Percentiles rank a stretch among this genome's conserved stretches.
Conservation (phyloP, 92 coral and sea anemone species). For the Siderastrea siderea region DNA sequence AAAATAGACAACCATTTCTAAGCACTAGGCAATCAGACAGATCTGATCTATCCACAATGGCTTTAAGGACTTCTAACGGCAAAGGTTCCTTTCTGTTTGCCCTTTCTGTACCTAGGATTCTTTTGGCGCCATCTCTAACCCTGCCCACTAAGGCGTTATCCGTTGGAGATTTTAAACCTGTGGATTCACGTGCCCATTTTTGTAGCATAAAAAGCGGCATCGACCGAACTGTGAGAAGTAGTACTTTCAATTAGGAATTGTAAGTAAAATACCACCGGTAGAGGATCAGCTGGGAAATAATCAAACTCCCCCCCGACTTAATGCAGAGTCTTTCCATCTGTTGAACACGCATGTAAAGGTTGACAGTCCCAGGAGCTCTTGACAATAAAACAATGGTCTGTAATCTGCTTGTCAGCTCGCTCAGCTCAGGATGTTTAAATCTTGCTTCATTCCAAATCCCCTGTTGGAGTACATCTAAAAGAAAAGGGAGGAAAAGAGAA, state of each 20-base stretch:
- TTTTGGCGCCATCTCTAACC: constrained; percentile 27
- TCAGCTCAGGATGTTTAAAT: neutral
- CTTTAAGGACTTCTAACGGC: constrained; percentile 45
- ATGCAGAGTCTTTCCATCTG: constrained; percentile 57
- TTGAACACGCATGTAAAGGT: constrained; percentile 32
- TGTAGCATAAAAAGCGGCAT: constrained; percentile 47
- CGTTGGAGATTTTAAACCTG: constrained; percentile 19
- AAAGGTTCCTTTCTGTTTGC: constrained; percentile 56
- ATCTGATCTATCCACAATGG: constrained; percentile 30
- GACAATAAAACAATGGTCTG: constrained; percentile 31
- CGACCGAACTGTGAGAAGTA: constrained; percentile 42
- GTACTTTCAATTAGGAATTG: constrained; percentile 45
- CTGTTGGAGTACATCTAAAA: neutral
- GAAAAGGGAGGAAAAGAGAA: too few species aligned
- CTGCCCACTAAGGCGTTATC: constrained; percentile 23
- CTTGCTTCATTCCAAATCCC: constrained; percentile 19
- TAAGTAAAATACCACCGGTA: constrained; percentile 50
- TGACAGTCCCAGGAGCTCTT: constrained; percentile 53
- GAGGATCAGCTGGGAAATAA: constrained; percentile 32
- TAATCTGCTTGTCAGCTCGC: neutral
- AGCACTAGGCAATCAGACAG: constrained; percentile 34
- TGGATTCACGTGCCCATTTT: constrained; percentile 59
- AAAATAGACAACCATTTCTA: constrained; percentile 61
- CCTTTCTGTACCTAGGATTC: constrained; percentile 23
- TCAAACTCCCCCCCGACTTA: neutral